Percentiles rank a stretch among this genome's conserved stretches.
phyloP scores from a whole-genome alignment of 2,113 vertebrate species.

The Mobula birostris region DNA sequence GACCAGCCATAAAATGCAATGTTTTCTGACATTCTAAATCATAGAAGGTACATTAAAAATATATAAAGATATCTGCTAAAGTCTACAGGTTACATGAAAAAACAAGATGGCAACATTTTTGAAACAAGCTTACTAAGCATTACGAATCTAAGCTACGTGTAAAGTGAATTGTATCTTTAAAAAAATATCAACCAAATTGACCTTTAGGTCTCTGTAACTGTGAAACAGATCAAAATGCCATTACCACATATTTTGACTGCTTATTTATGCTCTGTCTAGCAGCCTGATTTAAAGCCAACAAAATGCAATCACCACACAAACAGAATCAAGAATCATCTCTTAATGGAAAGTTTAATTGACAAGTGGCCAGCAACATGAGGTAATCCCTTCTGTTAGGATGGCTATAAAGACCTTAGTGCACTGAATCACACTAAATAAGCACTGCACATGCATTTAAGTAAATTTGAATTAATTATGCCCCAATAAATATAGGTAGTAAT shows the following conservation, averaged over 20 bases:
- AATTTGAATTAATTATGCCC: slow-evolving; percentile 87
- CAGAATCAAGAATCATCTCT: slow-evolving; percentile 79
- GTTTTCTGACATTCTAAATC: not conserved
- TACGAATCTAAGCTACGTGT: not conserved
- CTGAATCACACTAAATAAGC: slow-evolving; percentile 81
- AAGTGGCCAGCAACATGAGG: slow-evolving; percentile 78
- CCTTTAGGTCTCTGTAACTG: slow-evolving; percentile 51
- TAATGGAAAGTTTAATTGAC: slow-evolving; percentile 92
- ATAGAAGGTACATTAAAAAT: not conserved
- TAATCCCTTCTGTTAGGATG: slow-evolving; percentile 69
- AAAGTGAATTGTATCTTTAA: slow-evolving; percentile 1
- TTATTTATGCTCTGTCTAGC: slow-evolving; percentile 86
- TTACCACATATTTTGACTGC: slow-evolving; percentile 79
- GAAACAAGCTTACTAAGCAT: slow-evolving; percentile 21
- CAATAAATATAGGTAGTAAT: slow-evolving; percentile 73
- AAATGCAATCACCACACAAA: slow-evolving; percentile 81
- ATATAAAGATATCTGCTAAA: not conserved
- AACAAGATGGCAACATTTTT: not conserved
- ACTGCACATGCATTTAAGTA: slow-evolving; percentile 80
- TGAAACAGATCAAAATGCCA: slow-evolving; percentile 84
- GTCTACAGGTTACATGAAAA: not conserved
- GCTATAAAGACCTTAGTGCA: slow-evolving; percentile 55
- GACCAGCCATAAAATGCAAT: not conserved
- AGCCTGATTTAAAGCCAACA: slow-evolving; percentile 82
- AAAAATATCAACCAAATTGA: not conserved